These are phyloP conservation scores for Zosterops borbonicus DNA, from an alignment of 2,113 vertebrate genomes.

Conservation along the genomic window DNA sequence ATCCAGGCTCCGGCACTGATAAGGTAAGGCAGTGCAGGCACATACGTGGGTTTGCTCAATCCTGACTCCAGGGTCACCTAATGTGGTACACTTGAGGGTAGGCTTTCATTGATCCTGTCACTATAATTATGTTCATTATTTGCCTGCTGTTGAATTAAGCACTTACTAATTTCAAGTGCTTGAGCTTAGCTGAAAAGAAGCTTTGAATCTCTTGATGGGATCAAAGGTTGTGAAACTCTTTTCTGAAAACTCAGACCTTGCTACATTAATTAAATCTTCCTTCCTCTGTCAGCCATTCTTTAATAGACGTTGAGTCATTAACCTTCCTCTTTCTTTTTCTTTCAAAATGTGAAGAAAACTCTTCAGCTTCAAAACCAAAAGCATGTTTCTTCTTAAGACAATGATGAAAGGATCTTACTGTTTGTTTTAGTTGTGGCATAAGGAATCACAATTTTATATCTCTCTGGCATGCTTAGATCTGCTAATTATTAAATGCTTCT, in stretches of 20 bases:
- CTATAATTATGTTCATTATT: neutral
- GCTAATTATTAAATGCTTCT: neutral
- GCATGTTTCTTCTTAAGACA: neutral
- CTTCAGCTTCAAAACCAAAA: neutral
- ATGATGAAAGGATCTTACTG: neutral
- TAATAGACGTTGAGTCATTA: neutral
- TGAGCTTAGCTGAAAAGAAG: neutral
- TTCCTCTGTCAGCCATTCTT: neutral
- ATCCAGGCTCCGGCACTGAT: neutral
- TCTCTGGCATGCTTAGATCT: neutral
- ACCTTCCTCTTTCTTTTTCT: neutral
- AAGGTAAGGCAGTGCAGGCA: neutral
- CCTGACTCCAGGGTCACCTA: neutral
- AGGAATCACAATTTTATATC: neutral
- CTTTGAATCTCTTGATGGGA: neutral
- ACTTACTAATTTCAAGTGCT: neutral
- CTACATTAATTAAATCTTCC: neutral
- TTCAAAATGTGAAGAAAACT: neutral
- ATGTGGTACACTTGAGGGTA: neutral
- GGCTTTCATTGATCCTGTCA: neutral
- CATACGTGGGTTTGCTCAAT: neutral
- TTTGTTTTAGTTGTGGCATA: neutral
- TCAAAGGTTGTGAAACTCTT: neutral
- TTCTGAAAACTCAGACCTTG: neutral
- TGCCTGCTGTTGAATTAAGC: neutral